These are phyloP conservation scores for Conistra vaccinii DNA, from an alignment of 2,888 invertebrate species.

Conservation along the genomic window DNA sequence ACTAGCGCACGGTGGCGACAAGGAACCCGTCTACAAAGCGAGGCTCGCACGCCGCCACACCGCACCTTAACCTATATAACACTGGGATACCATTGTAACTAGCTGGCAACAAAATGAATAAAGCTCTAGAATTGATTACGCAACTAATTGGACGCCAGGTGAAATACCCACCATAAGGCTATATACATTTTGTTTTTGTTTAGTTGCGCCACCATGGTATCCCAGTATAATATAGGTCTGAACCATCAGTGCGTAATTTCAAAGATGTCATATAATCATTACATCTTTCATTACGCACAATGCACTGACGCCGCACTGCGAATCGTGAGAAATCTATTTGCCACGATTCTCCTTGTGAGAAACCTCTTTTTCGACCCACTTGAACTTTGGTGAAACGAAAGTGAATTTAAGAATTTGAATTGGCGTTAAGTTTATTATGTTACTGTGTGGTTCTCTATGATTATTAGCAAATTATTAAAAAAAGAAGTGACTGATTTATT, in stretches of 20 bases:
- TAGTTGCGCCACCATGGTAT: constrained; percentile 5
- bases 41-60: constrained; percentile 73
- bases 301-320: constrained; percentile 9
- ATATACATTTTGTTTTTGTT: neutral
- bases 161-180: neutral
- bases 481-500: constrained; percentile 30
- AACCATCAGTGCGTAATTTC: constrained; percentile 5
- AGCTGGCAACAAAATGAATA: neutral
- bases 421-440: constrained; percentile 25
- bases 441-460: constrained; percentile 6
- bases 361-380: constrained; percentile 24
- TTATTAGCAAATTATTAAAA: constrained; percentile 16
- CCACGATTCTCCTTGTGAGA: constrained; percentile 15
- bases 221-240: constrained; percentile 19
- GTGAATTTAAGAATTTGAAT: constrained; percentile 35
- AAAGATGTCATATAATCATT: neutral
- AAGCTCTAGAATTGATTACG: neutral
- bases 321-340: constrained; percentile 9
- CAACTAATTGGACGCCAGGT: neutral
- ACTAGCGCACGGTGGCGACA: constrained; percentile 78
- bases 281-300: constrained; percentile 30
- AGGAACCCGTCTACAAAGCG: constrained; percentile 65
- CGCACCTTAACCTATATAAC: constrained; percentile 63
- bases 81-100: neutral
- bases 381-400: constrained; percentile 33